phyloP scores from a whole-genome alignment of 2,797 vertebrate species.

The Hydrophis major region DNA sequence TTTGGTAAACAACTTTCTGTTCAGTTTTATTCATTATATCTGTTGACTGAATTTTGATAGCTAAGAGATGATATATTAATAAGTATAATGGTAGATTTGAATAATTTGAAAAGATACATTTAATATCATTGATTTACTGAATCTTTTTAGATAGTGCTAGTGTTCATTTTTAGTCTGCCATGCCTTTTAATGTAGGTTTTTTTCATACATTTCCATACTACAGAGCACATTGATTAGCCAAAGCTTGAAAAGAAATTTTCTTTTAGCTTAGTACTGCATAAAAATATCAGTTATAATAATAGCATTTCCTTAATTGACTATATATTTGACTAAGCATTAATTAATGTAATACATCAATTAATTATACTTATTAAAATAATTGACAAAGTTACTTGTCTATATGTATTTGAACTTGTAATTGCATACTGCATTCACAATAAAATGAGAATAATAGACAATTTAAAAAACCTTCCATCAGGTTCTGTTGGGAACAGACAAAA shows the following conservation, averaged over 20 bases:
- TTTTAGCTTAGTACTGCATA: not conserved
- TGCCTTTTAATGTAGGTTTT: not conserved
- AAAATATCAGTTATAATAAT: not conserved
- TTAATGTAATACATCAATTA: not conserved
- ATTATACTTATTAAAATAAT: not conserved
- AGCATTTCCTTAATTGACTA: not conserved
- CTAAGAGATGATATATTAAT: not conserved
- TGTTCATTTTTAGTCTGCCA: not conserved
- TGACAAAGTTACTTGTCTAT: not conserved
- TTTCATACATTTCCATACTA: not conserved
- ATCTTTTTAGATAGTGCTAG: not conserved
- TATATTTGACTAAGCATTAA: not conserved
- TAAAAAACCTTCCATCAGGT: not conserved
- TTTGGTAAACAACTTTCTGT: not conserved
- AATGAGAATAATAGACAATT: not conserved
- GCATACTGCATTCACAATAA: not conserved
- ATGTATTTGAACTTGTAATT: not conserved
- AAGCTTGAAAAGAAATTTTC: not conserved
- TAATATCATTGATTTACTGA: not conserved
- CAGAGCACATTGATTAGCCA: not conserved
- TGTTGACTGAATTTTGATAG: not conserved
- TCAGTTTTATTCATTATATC: not conserved
- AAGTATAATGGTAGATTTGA: not conserved
- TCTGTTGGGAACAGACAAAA: not conserved
- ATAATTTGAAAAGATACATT: not conserved